Conservation (phyloP, 2,888 invertebrate genomes). For the Xestia c-nigrum region DNA sequence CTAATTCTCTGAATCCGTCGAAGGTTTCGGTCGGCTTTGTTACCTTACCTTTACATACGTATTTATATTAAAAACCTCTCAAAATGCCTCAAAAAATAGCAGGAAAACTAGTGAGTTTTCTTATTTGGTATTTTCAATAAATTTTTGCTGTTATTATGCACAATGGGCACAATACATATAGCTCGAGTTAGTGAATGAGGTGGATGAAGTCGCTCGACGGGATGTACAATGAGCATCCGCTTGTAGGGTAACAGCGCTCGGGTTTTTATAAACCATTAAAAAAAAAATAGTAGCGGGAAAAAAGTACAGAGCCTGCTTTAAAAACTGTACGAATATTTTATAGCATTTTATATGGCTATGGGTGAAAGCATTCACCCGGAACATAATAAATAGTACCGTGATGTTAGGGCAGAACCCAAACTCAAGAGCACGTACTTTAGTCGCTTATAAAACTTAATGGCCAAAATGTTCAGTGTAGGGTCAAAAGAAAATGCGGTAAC, state of each 20-base stretch:
- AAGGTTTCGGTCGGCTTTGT: constrained; percentile 52
- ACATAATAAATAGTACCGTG: background rate
- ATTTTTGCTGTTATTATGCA: background rate
- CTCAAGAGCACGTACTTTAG: background rate
- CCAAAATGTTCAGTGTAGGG: background rate
- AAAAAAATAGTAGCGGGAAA: background rate
- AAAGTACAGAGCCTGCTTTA: background rate
- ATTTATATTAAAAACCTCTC: constrained; percentile 26
- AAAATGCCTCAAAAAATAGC: constrained; percentile 36
- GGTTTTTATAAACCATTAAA: constrained; percentile 17
- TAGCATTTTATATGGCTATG: constrained; percentile 10
- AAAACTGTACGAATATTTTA: constrained; percentile 5
- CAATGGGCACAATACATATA: background rate
- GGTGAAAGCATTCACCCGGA: background rate
- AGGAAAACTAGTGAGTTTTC: too few species aligned
- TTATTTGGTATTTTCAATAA: background rate
- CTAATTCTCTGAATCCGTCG: background rate
- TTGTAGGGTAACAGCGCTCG: constrained; percentile 4
- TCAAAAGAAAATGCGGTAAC: background rate
- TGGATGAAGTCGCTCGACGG: constrained; percentile 3
- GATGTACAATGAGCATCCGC: constrained; percentile 34
- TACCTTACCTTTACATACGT: constrained; percentile 45
- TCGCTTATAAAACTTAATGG: background rate
- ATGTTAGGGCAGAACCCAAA: background rate
- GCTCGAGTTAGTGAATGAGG: background rate